Conservation (phyloP, 2,888 invertebrate species). For the Deilephila elpenor region DNA sequence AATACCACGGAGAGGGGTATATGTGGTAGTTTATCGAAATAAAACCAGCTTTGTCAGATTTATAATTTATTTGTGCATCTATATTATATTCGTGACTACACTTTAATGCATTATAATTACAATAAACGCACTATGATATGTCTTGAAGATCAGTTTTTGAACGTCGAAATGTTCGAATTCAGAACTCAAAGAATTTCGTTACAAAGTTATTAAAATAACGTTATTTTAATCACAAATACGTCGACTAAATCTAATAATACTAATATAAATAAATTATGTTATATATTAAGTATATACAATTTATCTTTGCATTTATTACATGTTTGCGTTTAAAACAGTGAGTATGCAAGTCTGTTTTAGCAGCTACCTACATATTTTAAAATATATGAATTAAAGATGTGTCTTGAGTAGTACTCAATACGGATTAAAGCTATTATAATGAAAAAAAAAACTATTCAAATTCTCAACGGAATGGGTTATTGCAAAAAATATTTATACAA, state of each 20-base stretch:
- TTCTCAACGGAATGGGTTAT: too few species aligned
- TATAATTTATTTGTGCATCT: constrained; percentile 34
- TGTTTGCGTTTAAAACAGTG: background rate
- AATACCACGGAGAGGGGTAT: too few species aligned
- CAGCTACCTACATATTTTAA: too few species aligned
- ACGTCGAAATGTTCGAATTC: constrained; percentile 23
- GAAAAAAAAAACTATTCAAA: too few species aligned
- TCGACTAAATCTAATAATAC: constrained; percentile 13
- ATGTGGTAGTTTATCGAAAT: background rate
- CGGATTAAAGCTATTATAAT: too few species aligned
- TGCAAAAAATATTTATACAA: too few species aligned
- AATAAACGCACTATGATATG: constrained; percentile 30
- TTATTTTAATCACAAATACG: background rate
- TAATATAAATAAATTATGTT: background rate
- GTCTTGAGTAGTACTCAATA: too few species aligned
- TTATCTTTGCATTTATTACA: background rate
- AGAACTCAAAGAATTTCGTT: constrained; percentile 19
- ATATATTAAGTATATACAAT: background rate
- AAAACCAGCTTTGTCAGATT: background rate
- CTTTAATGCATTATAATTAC: constrained; percentile 29
- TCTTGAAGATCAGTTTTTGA: constrained; percentile 27
- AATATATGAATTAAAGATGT: too few species aligned
- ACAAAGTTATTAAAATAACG: background rate
- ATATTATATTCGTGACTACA: constrained; percentile 27
- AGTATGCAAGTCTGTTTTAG: background rate